Base-by-base conservation (phyloP, 2,797 vertebrate species). In the Semaprochilodus insignis region DNA sequence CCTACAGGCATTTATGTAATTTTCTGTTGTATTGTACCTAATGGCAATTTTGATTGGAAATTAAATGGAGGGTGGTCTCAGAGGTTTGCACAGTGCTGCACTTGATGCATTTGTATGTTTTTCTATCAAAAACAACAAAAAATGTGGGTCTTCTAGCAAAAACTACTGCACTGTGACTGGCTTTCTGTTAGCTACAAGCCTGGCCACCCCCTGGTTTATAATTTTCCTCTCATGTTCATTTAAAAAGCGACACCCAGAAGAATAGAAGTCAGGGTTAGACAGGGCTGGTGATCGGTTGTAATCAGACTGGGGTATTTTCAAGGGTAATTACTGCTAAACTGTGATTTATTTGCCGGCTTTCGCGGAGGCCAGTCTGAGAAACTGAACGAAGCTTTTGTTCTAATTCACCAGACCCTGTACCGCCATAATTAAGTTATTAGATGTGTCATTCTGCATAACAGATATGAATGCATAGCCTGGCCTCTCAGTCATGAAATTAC, bases 401-500 rank as follows among this genome's bases (percentile, higher is more conserved):
- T 25, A 48, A 44, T 40, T 52, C 19, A 7, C 6, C 34, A 34
- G 52, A 21, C 34, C 14, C 15, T 54, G 70, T 55, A 31, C 27
- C 31, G 66, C 66, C 14, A 16, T 74, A 73, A 78, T 73, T 34
- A 83, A 66, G 60, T 78, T 83, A 78, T 83, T 78, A 74, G 19
- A 23, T 11, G 2, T 44, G 69, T 57, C 59, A 57, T 31, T 75
- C 57, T 11, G 48, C 59, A 25, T 55, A 81, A 74, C 59, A 40
- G 31, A 74, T 21, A 31, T n/a, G 70, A 67, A 21, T 3, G 34
- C 65, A 67, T 21, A 72, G 55, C 74, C 74, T 77, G 74, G 57
- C 21, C 25, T 34, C 55, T 25, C 40, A 27, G 17, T 77, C 75
- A 65, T 54, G 59, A 83, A 57, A 73, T 66, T 17, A 69, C 19